Evolutionary conservation across 2,888 invertebrate species (phyloP).

Genomic region (Camponotus fellah): DNA sequence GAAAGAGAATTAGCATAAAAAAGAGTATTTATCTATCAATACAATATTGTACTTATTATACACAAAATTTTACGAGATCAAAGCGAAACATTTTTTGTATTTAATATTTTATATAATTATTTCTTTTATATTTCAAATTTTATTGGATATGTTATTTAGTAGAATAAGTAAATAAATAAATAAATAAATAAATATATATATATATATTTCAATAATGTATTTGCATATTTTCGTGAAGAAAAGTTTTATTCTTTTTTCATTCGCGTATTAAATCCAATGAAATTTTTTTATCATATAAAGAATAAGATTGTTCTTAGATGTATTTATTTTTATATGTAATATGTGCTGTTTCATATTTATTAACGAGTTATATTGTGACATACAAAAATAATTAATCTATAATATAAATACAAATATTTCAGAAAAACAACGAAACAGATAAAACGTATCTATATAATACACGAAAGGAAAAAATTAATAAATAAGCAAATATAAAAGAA

Average conservation of each 20-base stretch:
- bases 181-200: neutral
- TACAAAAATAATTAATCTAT: neutral
- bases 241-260: neutral
- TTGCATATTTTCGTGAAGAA: neutral
- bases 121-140: neutral
- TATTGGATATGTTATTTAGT: too few relatives aligned
- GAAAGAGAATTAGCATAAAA: constrained; percentile 65
- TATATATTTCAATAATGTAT: neutral
- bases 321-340: neutral
- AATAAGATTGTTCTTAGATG: neutral
- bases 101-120: constrained; percentile 16
- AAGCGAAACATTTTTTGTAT: constrained; percentile 30
- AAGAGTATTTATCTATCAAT: constrained; percentile 46
- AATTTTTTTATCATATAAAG: neutral
- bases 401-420: neutral
- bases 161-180: too few relatives aligned
- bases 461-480: neutral
- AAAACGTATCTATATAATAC: neutral
- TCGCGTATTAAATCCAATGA: neutral
- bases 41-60: constrained; percentile 50
- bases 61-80: constrained; percentile 11
- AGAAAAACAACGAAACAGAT: neutral
- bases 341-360: neutral
- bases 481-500: neutral
- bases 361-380: neutral